These are phyloP conservation scores for Troides helena DNA, from an alignment of 2,888 invertebrate genomes.

Conservation along the genomic window DNA sequence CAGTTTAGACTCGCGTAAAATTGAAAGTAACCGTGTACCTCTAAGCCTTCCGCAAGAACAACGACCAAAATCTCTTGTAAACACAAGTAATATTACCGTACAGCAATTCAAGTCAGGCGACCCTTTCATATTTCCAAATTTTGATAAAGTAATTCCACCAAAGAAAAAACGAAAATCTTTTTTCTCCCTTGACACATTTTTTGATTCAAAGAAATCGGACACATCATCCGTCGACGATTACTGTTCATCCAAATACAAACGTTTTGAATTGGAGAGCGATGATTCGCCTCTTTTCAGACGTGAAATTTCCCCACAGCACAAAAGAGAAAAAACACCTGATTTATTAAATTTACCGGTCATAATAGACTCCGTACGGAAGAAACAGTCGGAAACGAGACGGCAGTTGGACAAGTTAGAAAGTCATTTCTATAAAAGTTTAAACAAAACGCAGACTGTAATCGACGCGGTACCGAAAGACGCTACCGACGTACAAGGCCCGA, in stretches of 20 bases:
- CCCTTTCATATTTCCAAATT: conserved; percentile 59
- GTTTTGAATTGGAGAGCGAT: conserved; percentile 75
- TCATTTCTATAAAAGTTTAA: conserved; percentile 71
- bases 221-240: conserved; percentile 75
- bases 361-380: conserved; percentile 71
- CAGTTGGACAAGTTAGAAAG: conserved; percentile 74
- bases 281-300: conserved; percentile 72
- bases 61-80: conserved; percentile 72
- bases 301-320: conserved; percentile 45
- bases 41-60: conserved; percentile 60
- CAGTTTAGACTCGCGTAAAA: conserved; percentile 73
- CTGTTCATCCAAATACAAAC: conserved; percentile 76
- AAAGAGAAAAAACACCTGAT: conserved; percentile 68
- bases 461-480: conserved; percentile 74
- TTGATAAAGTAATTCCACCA: conserved; percentile 62
- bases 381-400: conserved; percentile 68
- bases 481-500: conserved; percentile 64
- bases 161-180: conserved; percentile 77
- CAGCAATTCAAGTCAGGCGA: conserved; percentile 59
- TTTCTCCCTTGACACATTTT: conserved; percentile 76
- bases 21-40: conserved; percentile 64
- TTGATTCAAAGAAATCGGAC: conserved; percentile 74
- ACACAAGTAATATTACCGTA: conserved; percentile 66
- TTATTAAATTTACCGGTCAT: conserved; percentile 70
- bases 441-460: conserved; percentile 62